A percentile compares a stretch with the other conserved stretches of the same genome.
These are phyloP conservation scores for Euclidia mi DNA, from an alignment of 2,888 invertebrate genomes.

Conservation along the genomic window DNA sequence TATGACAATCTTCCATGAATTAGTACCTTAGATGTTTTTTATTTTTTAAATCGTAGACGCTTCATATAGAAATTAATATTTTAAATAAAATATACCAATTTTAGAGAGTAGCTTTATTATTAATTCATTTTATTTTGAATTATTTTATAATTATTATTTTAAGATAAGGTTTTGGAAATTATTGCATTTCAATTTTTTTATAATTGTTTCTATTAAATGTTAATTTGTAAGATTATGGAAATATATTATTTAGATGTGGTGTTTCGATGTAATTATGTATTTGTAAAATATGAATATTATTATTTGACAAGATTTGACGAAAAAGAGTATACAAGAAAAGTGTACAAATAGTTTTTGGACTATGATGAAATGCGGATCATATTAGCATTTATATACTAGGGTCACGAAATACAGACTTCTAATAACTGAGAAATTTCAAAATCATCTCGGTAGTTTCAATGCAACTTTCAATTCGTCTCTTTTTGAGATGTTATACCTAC, in stretches of 20 bases:
- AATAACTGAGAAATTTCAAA: too few relatives aligned
- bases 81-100: constrained; percentile 4
- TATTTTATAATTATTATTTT: neutral
- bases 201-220: neutral
- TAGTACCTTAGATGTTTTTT: constrained; percentile 8
- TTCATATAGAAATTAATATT: constrained; percentile 1
- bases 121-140: neutral
- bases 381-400: too few relatives aligned
- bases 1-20: too few relatives aligned
- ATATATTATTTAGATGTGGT: neutral
- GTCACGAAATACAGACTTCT: too few relatives aligned
- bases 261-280: constrained; percentile 5
- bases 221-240: neutral
- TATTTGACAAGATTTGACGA: neutral
- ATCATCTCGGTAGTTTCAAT: too few relatives aligned
- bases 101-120: constrained; percentile 1
- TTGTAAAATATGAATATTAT: constrained; percentile 10
- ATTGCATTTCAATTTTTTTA: constrained; percentile 14
- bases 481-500: too few relatives aligned
- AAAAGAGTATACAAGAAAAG: neutral
- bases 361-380: too few relatives aligned
- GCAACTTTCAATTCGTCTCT: too few relatives aligned
- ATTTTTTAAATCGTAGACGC: constrained; percentile 7
- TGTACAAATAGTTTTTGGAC: too few relatives aligned
- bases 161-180: neutral